Base-by-base conservation (phyloP, 2,113 vertebrate genomes). In the Glaucidium brasilianum region DNA sequence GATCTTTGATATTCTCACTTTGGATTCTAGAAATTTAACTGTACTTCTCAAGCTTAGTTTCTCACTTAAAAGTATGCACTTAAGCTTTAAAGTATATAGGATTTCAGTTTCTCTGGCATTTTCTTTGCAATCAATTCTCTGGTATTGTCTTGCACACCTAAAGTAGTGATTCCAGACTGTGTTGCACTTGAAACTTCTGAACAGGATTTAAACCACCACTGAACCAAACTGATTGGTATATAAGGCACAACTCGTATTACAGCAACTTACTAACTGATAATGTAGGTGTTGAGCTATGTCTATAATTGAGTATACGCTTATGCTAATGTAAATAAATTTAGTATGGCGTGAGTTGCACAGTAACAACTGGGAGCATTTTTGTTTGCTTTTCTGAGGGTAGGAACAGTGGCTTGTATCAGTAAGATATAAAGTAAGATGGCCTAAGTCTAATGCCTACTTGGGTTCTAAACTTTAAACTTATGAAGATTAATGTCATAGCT, bases 261-360 rank as follows among this genome's bases (percentile, higher is more conserved):
- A 86, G 3, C 52, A 37, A 1, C 35, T 86, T 76, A 35, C 7
- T 29, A 66, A 17, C 30, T 53, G 59, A 4, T 69, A 84, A 52
- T 0, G 0, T 35, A 35, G 23, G 27, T 52, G 26, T 82, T 62
- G 47, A 81, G 15, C 49, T 43, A 3, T 50, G 50, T 47, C 29
- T 63, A 2, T 35, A 18, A 47, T 82, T 66, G 30, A 85, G 23
- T 62, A 23, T 74, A n/a, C 2, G 3, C 19, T 71, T 88, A 45
- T 0, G 10, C 14, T 62, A 52, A 71, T 4, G 1, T 63, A 50
- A 92, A 35, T 49, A 53, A 50, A 66, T 90, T 87, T 55, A 53
- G 49, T 20, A 29, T 26, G 12, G 26, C n/a, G 49, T 56, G 43
- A 50, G 25, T 25, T 53, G 59, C 39, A 52, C 27, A 52, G 0